Conservation (phyloP, 2,888 invertebrate species). For the Chaetoderma sp. region DNA sequence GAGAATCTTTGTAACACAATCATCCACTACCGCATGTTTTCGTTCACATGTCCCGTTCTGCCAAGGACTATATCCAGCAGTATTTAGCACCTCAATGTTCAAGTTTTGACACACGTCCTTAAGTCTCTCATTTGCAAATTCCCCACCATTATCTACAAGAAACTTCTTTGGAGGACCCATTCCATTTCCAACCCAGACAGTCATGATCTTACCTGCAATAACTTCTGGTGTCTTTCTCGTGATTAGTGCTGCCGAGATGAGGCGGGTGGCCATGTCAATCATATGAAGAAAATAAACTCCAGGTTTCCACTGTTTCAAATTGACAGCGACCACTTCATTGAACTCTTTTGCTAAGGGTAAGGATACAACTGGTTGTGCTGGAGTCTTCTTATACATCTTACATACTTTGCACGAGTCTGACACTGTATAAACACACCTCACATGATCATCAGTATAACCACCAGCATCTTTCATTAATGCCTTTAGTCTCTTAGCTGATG, state of each 20-base stretch:
- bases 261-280: no score
- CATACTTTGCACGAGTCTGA: constrained; percentile 23
- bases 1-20: constrained; percentile 25
- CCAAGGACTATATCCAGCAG: constrained; percentile 29
- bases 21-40: constrained; percentile 29
- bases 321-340: no score
- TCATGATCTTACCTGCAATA: no score
- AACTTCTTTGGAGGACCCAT: background rate
- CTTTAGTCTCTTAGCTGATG: constrained; percentile 28
- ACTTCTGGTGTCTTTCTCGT: no score
- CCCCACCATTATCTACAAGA: no score
- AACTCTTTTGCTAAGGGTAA: no score
- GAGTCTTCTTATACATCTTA: background rate
- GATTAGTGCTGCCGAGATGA: no score
- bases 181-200: no score
- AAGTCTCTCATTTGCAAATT: no score
- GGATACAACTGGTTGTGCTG: background rate
- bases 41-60: constrained; percentile 28
- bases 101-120: no score
- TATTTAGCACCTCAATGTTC: constrained; percentile 27
- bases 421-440: constrained; percentile 18
- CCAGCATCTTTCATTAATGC: constrained; percentile 29
- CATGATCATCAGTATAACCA: constrained; percentile 3
- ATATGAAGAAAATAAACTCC: no score
- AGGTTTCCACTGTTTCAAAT: no score